These are phyloP conservation scores for Aphyosemion australe DNA, from an alignment of 2,113 vertebrate genomes.

Conservation along the genomic window DNA sequence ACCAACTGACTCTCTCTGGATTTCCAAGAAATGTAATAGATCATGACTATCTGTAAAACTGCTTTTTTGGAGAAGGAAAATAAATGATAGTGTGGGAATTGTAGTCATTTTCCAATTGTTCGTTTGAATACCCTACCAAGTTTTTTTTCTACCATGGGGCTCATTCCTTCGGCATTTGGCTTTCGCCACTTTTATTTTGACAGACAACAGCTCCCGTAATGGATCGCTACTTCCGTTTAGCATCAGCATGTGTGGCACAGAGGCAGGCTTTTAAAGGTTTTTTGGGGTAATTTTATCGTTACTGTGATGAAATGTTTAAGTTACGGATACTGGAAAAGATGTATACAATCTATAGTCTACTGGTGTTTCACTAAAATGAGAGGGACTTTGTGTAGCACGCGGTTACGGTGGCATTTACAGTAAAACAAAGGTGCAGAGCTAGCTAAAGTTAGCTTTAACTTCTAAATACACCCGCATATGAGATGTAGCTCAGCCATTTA, in stretches of 20 bases:
- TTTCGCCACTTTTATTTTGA: constrained; percentile 39
- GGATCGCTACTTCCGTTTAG: constrained; percentile 22
- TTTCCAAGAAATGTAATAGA: too few species aligned
- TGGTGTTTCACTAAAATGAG: background rate
- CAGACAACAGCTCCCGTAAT: background rate
- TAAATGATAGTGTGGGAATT: too few species aligned
- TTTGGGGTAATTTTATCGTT: constrained; percentile 14
- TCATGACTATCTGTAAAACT: too few species aligned
- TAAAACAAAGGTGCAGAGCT: constrained; percentile 46
- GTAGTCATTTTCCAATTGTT: too few species aligned
- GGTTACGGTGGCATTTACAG: constrained; percentile 33
- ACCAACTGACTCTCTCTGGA: too few species aligned
- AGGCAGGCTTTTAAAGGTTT: background rate
- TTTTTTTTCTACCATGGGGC: too few species aligned
- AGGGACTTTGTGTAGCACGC: background rate
- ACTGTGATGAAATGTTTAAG: rapidly evolving
- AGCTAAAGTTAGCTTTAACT: constrained; percentile 14
- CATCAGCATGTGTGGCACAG: background rate
- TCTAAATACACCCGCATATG: background rate
- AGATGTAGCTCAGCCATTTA: background rate
- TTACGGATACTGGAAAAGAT: background rate
- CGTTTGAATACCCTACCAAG: too few species aligned
- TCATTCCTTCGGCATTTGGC: too few species aligned
- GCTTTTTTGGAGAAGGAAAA: too few species aligned
- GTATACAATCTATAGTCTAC: background rate